phyloP scores from a whole-genome alignment of 2,113 vertebrate species.

The Pelusios castaneus region DNA sequence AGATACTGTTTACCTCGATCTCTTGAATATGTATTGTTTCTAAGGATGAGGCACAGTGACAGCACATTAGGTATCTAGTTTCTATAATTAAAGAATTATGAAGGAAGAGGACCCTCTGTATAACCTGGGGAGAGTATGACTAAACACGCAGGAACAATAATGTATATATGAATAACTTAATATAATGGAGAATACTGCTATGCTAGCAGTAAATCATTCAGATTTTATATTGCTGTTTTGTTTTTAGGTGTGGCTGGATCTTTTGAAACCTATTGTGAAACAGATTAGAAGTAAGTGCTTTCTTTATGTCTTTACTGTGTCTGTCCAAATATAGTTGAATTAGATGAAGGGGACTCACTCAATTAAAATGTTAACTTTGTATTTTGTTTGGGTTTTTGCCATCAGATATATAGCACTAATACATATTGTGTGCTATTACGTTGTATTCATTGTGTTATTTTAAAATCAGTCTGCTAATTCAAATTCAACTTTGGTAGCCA shows the following conservation, averaged over 20 bases:
- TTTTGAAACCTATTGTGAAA: constrained; percentile 94
- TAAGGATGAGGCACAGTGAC: background rate
- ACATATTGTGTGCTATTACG: background rate
- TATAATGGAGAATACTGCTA: background rate
- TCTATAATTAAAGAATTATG: background rate
- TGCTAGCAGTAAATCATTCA: background rate
- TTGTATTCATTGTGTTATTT: background rate
- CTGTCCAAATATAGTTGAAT: background rate
- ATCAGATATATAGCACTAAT: background rate
- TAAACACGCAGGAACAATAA: background rate
- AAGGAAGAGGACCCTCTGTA: background rate
- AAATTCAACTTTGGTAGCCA: constrained; percentile 6
- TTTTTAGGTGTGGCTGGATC: constrained; percentile 95
- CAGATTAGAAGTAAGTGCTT: constrained; percentile 94
- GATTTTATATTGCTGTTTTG: constrained; percentile 17
- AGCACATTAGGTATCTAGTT: background rate
- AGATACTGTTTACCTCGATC: background rate
- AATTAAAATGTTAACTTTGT: background rate
- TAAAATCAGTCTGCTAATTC: background rate
- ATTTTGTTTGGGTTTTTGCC: background rate
- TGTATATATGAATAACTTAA: background rate
- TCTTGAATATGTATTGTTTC: background rate
- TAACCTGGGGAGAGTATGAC: background rate
- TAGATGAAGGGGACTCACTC: background rate
- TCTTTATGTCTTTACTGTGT: constrained; percentile 2